Conservation (phyloP, 1,140 invertebrate species). For the Anastrepha ludens region DNA sequence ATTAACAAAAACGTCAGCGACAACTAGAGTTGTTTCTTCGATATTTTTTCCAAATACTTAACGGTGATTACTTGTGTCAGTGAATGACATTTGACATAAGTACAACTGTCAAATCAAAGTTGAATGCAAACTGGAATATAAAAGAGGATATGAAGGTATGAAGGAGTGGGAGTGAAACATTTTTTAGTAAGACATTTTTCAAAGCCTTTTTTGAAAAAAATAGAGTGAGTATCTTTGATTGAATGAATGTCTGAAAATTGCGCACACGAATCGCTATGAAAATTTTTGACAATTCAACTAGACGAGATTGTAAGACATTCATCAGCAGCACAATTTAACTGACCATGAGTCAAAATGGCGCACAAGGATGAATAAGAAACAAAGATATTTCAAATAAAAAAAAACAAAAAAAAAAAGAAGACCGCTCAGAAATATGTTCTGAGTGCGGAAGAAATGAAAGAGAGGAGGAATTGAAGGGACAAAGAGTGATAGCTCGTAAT, state of each 20-base stretch:
- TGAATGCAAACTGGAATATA: background rate
- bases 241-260: background rate
- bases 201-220: background rate
- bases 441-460: too few relatives aligned
- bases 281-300: background rate
- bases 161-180: background rate
- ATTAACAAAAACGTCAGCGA: background rate
- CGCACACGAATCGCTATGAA: background rate
- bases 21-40: background rate
- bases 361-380: background rate
- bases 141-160: background rate
- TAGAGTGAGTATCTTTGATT: background rate
- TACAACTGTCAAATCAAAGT: background rate
- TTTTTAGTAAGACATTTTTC: too few relatives aligned
- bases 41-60: background rate
- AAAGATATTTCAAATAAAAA: background rate
- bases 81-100: background rate
- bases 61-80: background rate
- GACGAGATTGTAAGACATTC: background rate
- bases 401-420: background rate
- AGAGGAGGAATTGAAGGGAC: background rate
- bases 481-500: conserved; percentile 31
- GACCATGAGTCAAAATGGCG: background rate
- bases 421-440: too few relatives aligned
- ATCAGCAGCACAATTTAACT: background rate